A percentile compares a stretch with the other conserved stretches of the same genome.
phyloP scores from a whole-genome alignment of 2,113 vertebrate species.

The Atractosteus spatula region DNA sequence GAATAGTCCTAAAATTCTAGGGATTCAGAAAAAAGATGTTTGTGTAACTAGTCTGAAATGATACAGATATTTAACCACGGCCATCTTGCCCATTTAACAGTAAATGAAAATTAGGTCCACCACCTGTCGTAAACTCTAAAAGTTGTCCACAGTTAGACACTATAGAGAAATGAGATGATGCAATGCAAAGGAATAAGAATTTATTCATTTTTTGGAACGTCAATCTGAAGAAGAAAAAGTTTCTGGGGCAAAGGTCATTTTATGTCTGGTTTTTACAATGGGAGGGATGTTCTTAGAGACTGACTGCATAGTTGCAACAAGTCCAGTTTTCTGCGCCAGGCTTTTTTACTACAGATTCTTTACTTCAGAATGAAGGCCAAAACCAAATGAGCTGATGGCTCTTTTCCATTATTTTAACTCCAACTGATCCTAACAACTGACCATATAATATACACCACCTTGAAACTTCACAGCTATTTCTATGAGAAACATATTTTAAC shows the following conservation, averaged over 20 bases:
- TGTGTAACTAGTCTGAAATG: too few relatives aligned
- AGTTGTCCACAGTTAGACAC: too few relatives aligned
- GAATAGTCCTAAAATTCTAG: too few relatives aligned
- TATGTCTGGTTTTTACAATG: conserved; percentile 26
- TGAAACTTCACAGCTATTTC: neutral
- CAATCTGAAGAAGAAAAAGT: conserved; percentile 18
- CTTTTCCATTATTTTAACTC: conserved; percentile 27
- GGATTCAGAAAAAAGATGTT: too few relatives aligned
- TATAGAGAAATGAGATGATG: too few relatives aligned
- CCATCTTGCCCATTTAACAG: too few relatives aligned
- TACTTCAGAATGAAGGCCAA: conserved; percentile 25
- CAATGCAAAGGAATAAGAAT: too few relatives aligned
- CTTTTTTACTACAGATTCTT: conserved; percentile 35
- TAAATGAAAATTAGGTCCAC: too few relatives aligned
- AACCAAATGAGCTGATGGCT: conserved; percentile 30
- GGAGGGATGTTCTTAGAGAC: conserved; percentile 23
- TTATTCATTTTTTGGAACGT: neutral
- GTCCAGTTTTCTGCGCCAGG: conserved; percentile 30
- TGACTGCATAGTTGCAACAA: conserved; percentile 37
- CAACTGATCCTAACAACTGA: conserved; percentile 6
- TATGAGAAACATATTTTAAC: neutral
- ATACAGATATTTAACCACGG: too few relatives aligned
- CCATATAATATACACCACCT: neutral
- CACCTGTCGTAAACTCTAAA: too few relatives aligned
- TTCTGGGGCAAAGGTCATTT: conserved; percentile 24